A percentile compares a stretch with the other conserved stretches of the same genome.
Conservation (phyloP, 1,140 invertebrate genomes). For the Bradysia coprophila region DNA sequence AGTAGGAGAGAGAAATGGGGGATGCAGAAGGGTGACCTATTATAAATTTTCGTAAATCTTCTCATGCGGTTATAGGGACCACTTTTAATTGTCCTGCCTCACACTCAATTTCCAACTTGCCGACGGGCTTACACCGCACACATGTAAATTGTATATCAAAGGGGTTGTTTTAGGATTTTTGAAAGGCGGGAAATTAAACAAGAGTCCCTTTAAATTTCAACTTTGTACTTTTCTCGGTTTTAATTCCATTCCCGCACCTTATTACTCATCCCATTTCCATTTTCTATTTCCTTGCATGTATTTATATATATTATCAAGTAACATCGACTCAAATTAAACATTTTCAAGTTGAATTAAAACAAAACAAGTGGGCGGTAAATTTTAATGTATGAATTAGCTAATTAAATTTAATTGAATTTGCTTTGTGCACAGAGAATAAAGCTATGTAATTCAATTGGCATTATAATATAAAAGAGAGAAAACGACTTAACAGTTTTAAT, state of each 20-base stretch:
- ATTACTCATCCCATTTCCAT: too few relatives aligned
- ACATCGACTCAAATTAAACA: background rate
- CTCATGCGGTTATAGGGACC: background rate
- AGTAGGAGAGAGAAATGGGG: too few relatives aligned
- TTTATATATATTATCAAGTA: background rate
- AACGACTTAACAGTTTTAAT: background rate
- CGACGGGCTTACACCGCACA: too few relatives aligned
- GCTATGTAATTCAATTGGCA: background rate
- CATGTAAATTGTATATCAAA: background rate
- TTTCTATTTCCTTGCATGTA: too few relatives aligned
- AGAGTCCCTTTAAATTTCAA: background rate
- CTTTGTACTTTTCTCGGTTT: background rate
- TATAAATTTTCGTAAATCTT: background rate
- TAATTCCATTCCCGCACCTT: background rate
- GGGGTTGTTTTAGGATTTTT: background rate
- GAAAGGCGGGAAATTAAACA: background rate
- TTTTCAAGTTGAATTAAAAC: background rate
- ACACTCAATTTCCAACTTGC: too few relatives aligned
- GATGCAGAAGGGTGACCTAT: background rate
- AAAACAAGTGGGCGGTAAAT: background rate
- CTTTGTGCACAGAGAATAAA: background rate
- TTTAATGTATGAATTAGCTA: background rate
- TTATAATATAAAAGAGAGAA: background rate
- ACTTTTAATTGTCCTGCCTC: background rate
- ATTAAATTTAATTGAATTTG: background rate